These are phyloP conservation scores for Eutrigla gurnardus DNA, from an alignment of 2,797 vertebrate species.

Conservation along the genomic window DNA sequence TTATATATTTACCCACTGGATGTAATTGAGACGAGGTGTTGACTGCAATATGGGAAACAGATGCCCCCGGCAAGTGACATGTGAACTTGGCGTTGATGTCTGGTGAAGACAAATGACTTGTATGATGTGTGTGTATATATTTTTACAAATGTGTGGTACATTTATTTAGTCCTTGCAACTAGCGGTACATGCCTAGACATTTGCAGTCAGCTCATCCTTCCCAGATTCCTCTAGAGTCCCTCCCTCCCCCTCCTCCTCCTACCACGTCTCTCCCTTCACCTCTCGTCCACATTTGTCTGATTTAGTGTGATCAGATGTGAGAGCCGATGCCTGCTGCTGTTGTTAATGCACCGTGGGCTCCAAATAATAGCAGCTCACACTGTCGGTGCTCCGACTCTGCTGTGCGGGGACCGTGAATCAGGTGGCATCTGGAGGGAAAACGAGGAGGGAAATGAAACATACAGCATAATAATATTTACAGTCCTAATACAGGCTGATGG, in stretches of 20 bases:
- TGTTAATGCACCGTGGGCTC: conserved; percentile 91
- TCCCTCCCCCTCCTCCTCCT: conserved; percentile 75
- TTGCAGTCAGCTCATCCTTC: conserved; percentile 69
- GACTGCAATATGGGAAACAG: conserved; percentile 60
- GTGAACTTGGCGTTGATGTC: conserved; percentile 50
- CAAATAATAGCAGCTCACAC: conserved; percentile 86
- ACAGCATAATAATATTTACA: conserved; percentile 94
- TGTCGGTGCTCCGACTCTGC: conserved; percentile 68
- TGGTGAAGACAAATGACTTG: conserved; percentile 46
- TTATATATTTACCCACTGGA: conserved; percentile 68
- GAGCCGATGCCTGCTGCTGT: conserved; percentile 91
- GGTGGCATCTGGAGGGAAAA: conserved; percentile 83
- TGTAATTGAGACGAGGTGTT: conserved; percentile 70
- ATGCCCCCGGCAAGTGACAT: conserved; percentile 79
- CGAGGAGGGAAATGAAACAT: conserved; percentile 90
- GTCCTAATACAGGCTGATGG: conserved; percentile 87
- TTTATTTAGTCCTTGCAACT: conserved; percentile 47
- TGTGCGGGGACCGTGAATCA: conserved; percentile 92
- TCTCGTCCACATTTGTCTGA: conserved; percentile 94
- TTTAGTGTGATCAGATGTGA: conserved; percentile 99
- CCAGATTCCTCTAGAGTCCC: conserved; percentile 54
- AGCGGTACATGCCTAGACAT: conserved; percentile 45
- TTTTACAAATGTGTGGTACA: conserved; percentile 33
- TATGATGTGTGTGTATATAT: conserved; percentile 20
- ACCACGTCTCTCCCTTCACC: conserved; percentile 85